Conservation (phyloP, 2,113 vertebrate genomes). For the Coptodon rendalli region DNA sequence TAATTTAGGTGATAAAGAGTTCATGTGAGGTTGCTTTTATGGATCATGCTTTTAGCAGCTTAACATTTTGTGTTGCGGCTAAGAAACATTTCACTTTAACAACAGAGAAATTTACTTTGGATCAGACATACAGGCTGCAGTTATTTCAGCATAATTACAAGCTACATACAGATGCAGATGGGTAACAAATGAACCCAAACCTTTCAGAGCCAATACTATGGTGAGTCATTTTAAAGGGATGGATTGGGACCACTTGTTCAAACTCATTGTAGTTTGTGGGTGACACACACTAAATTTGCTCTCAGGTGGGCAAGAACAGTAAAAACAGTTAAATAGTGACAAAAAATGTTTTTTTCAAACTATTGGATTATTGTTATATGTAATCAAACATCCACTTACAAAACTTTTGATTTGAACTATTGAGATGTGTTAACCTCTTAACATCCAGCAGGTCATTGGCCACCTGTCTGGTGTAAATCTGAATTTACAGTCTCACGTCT, state of each 20-base stretch:
- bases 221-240: not conserved
- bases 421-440: not conserved
- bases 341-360: not conserved
- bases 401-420: not conserved
- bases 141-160: not conserved
- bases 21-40: not conserved
- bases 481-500: fast-evolving
- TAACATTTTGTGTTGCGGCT: not conserved
- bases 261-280: not conserved
- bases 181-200: not conserved
- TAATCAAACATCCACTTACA: fast-evolving
- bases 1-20: not conserved
- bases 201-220: fast-evolving
- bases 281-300: not conserved
- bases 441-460: not conserved
- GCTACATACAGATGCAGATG: not conserved
- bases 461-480: not conserved
- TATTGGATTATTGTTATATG: not conserved
- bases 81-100: not conserved
- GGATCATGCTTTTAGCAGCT: not conserved
- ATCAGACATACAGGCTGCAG: not conserved
- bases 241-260: not conserved
- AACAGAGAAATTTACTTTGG: not conserved
- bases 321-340: not conserved
- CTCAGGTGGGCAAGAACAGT: fast-evolving